phyloP scores from a whole-genome alignment of 37 sponge, comb jelly and placozoan genomes.

The Halichondria panicea region DNA sequence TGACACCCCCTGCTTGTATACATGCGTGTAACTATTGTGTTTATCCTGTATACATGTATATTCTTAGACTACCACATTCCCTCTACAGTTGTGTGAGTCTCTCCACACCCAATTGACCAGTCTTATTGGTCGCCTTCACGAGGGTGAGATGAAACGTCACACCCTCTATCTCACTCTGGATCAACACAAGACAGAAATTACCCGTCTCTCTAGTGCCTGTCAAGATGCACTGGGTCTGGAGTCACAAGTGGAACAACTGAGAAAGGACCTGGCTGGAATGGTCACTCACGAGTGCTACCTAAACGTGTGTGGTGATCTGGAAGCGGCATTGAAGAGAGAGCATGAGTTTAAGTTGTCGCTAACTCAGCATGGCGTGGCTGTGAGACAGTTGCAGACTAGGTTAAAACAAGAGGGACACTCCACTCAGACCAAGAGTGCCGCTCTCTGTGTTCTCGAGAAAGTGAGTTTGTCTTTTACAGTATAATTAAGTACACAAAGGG shows the following conservation, averaged over 20 bases:
- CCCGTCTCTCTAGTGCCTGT: background rate
- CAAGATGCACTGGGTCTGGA: background rate
- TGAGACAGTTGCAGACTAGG: constrained; percentile 14
- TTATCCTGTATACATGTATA: no score
- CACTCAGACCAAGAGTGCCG: background rate
- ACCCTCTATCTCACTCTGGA: background rate
- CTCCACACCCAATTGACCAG: constrained; percentile 1
- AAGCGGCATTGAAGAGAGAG: background rate
- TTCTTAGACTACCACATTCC: background rate
- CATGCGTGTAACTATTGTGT: no score
- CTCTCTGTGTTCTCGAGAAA: constrained; percentile 1
- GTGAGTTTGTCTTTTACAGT: background rate
- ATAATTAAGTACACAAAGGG: background rate
- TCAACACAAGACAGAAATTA: background rate
- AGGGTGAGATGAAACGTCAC: constrained; percentile 6
- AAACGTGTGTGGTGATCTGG: constrained; percentile 2
- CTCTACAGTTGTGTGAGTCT: background rate
- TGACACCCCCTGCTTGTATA: no score
- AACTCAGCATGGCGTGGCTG: background rate
- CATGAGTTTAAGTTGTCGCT: background rate
- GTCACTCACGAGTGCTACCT: constrained; percentile 7
- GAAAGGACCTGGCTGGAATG: constrained; percentile 1
- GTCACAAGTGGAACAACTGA: background rate
- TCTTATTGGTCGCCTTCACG: constrained; percentile 3
- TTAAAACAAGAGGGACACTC: background rate